Evolutionary conservation across 2,797 vertebrate genomes (phyloP).

Genomic region (Bovichtus diacanthus): DNA sequence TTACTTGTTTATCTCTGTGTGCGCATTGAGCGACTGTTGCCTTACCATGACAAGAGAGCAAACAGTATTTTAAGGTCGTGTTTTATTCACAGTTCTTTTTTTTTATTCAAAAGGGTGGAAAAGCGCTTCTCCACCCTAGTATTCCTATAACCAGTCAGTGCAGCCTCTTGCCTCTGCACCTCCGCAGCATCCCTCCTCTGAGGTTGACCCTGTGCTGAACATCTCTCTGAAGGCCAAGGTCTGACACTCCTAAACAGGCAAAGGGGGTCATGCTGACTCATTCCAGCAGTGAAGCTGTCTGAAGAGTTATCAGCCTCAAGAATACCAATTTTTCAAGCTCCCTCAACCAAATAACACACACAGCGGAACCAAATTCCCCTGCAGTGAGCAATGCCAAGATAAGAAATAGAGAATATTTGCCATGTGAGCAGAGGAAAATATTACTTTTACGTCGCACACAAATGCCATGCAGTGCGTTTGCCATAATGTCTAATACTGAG

Average conservation of each 20-base stretch:
- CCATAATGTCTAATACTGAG: constrained; percentile 33
- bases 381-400: constrained; percentile 50
- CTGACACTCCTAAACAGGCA: constrained; percentile 64
- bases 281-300: constrained; percentile 70
- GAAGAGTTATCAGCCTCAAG: constrained; percentile 62
- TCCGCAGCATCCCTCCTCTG: constrained; percentile 42
- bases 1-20: constrained; percentile 38
- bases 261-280: constrained; percentile 73
- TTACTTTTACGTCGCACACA: constrained; percentile 44
- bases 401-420: constrained; percentile 58
- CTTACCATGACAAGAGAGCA: constrained; percentile 12
- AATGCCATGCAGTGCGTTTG: constrained; percentile 27
- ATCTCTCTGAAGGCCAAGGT: constrained; percentile 58
- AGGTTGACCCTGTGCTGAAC: constrained; percentile 60
- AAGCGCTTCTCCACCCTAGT: constrained; percentile 12
- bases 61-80: constrained; percentile 6
- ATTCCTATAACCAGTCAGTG: constrained; percentile 23
- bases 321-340: constrained; percentile 78
- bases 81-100: constrained; percentile 19
- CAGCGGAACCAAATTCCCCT: constrained; percentile 45
- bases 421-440: constrained; percentile 45
- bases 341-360: constrained; percentile 58
- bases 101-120: constrained; percentile 20
- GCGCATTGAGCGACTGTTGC: constrained; percentile 18
- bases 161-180: constrained; percentile 19